A percentile compares a stretch with the other conserved stretches of the same genome.
Evolutionary conservation across 1,140 invertebrate species (phyloP).

Genomic region (Polypedilum vanderplanki): DNA sequence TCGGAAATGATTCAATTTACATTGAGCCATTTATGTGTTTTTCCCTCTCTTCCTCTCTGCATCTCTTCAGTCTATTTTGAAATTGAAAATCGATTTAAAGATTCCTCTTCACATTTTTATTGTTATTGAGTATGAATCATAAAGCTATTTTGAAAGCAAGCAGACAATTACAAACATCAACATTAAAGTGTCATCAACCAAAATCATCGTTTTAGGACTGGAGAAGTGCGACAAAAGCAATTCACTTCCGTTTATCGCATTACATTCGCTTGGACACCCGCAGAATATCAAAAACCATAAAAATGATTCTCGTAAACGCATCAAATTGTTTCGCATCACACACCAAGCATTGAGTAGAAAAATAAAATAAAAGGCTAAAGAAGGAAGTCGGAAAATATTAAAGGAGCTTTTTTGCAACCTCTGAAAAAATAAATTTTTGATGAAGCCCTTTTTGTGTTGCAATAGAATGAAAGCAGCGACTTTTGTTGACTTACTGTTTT

Average conservation of each 20-base stretch:
- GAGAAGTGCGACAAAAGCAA: too few species aligned
- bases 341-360: neutral
- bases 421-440: slow-evolving; percentile 8
- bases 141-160: too few species aligned
- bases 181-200: slow-evolving; percentile 5
- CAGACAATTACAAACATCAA: neutral
- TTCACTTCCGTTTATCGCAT: neutral
- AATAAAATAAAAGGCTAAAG: neutral
- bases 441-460: neutral
- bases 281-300: neutral
- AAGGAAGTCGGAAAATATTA: neutral
- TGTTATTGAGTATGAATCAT: too few species aligned
- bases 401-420: neutral
- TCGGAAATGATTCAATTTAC: slow-evolving; percentile 7
- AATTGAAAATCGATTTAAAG: slow-evolving; percentile 13
- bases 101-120: too few species aligned
- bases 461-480: neutral
- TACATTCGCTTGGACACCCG: neutral
- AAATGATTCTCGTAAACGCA: slow-evolving; percentile 13
- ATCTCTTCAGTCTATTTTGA: neutral
- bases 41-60: too few species aligned
- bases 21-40: too few species aligned
- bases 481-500: neutral
- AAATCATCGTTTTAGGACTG: too few species aligned
- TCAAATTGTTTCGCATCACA: neutral